Evolutionary conservation across 2,113 vertebrate genomes (phyloP).

Genomic region (Notarius quadriscutis): DNA sequence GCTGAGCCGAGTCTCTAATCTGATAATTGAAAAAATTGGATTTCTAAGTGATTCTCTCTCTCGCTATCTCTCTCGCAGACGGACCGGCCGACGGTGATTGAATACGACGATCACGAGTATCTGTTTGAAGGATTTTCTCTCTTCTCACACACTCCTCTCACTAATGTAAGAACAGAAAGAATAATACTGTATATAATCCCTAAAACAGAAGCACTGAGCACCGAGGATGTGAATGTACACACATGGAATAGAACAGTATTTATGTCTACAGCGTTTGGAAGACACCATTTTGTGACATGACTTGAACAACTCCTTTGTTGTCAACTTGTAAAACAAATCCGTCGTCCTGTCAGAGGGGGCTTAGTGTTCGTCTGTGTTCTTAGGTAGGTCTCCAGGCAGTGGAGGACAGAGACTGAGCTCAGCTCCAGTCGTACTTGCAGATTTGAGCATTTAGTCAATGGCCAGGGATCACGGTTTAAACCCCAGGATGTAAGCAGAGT

Average conservation of each 20-base stretch:
- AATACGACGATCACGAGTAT: constrained; percentile 98
- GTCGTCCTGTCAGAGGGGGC: neutral
- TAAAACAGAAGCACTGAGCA: neutral
- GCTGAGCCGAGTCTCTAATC: neutral
- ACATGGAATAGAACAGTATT: too few relatives aligned
- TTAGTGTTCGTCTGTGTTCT: neutral
- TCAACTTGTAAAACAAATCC: neutral
- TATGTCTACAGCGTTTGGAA: too few relatives aligned
- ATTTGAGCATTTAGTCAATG: neutral
- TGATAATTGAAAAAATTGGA: too few relatives aligned
- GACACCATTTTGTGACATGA: too few relatives aligned
- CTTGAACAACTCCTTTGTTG: too few relatives aligned
- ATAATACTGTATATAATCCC: neutral
- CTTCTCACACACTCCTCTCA: constrained; percentile 91
- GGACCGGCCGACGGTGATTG: constrained; percentile 94
- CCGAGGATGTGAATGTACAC: neutral
- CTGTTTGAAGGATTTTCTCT: constrained; percentile 98
- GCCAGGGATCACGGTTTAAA: neutral
- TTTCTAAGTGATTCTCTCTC: neutral
- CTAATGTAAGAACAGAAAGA: constrained; percentile 78
- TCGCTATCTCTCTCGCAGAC: constrained; percentile 75
- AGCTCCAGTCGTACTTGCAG: neutral
- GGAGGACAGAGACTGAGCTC: neutral
- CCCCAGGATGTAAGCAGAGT: neutral
- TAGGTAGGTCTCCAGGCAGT: neutral